Percentiles rank a stretch among this genome's conserved stretches.
Evolutionary conservation across 2,888 invertebrate genomes (phyloP).

Genomic region (Nephrotoma flavescens): DNA sequence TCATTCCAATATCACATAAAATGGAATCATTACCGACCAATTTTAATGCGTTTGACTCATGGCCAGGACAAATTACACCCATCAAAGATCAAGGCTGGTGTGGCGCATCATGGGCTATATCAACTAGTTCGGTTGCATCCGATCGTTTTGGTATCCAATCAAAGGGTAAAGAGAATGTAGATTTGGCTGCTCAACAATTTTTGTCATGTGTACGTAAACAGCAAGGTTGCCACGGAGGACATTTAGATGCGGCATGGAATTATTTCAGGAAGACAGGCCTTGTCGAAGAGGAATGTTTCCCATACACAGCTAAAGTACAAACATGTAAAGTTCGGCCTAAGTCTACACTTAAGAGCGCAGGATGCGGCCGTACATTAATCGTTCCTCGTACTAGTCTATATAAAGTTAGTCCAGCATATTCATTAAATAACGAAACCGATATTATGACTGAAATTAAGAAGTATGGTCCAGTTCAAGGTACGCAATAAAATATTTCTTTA

Average conservation of each 20-base stretch:
- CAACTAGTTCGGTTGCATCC: slow-evolving; percentile 65
- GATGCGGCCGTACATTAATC: slow-evolving; percentile 37
- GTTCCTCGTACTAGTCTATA: slow-evolving; percentile 45
- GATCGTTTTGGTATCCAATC: slow-evolving; percentile 77
- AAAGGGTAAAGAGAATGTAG: slow-evolving; percentile 54
- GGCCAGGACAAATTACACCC: slow-evolving; percentile 58
- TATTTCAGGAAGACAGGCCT: slow-evolving; percentile 65
- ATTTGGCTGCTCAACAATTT: slow-evolving; percentile 71
- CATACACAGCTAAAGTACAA: slow-evolving; percentile 50
- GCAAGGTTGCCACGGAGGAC: slow-evolving; percentile 78
- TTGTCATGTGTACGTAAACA: slow-evolving; percentile 68
- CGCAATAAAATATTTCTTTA: slow-evolving; percentile 9
- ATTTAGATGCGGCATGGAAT: slow-evolving; percentile 85
- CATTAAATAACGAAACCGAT: slow-evolving; percentile 59
- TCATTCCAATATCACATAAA: slow-evolving; percentile 16
- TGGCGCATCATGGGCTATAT: slow-evolving; percentile 87
- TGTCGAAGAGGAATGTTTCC: slow-evolving; percentile 74
- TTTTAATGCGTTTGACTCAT: slow-evolving; percentile 64
- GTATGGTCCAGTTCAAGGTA: slow-evolving; percentile 87
- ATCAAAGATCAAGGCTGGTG: slow-evolving; percentile 59
- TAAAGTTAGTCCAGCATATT: slow-evolving; percentile 61
- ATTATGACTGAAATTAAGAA: slow-evolving; percentile 84
- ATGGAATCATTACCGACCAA: slow-evolving; percentile 38
- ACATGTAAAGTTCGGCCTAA: slow-evolving; percentile 45
- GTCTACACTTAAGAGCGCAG: slow-evolving; percentile 34